A percentile compares a stretch with the other conserved stretches of the same genome.
Evolutionary conservation across 1,140 invertebrate genomes (phyloP).

Genomic region (Periplaneta americana): DNA sequence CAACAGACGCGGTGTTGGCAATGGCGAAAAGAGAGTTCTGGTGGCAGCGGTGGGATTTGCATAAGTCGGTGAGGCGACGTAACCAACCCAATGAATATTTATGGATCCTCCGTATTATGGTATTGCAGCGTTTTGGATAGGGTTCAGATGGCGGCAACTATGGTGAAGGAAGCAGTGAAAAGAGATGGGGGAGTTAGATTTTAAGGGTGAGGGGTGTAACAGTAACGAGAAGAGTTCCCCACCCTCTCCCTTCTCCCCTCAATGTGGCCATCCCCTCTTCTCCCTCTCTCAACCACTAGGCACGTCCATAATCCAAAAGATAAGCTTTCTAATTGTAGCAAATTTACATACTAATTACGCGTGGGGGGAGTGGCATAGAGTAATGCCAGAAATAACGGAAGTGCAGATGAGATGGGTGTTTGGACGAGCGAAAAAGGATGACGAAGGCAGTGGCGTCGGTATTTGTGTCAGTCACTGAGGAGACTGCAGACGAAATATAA

Average conservation of each 20-base stretch:
- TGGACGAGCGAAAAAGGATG: background rate
- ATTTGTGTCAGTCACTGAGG: no score
- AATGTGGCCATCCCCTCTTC: background rate
- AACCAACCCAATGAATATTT: constrained; percentile 11
- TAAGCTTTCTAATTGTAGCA: constrained; percentile 16
- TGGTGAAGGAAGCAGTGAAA: background rate
- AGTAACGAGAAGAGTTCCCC: background rate
- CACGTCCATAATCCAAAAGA: constrained; percentile 9
- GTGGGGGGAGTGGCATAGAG: background rate
- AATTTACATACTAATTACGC: constrained; percentile 15
- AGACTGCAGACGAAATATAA: no score
- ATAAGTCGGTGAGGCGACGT: constrained; percentile 6
- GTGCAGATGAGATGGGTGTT: background rate
- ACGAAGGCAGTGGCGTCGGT: background rate
- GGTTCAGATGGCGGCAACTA: background rate
- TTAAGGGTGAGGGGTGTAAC: background rate
- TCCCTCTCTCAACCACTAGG: background rate
- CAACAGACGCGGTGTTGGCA: background rate
- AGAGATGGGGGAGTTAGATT: background rate
- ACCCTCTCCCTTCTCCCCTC: background rate
- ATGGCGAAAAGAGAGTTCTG: background rate
- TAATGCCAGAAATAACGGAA: background rate
- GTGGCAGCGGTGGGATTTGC: background rate
- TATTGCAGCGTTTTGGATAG: background rate
- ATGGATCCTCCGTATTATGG: constrained; percentile 6